Evolutionary conservation across 2,113 vertebrate species (phyloP).

Genomic region (Todiramphus saurophagus): DNA sequence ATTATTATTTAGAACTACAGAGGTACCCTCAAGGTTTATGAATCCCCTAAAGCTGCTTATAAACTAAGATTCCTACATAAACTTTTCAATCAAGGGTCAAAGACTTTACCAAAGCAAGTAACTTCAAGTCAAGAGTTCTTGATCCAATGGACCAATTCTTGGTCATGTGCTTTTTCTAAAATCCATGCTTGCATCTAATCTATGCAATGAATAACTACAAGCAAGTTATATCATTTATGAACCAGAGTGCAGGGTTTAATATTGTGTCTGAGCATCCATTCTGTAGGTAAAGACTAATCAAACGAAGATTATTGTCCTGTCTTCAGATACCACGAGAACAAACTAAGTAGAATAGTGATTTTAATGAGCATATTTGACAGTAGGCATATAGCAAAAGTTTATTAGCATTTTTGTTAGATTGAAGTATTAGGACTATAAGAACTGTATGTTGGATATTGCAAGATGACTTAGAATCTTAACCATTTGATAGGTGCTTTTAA

Average conservation of each 20-base stretch:
- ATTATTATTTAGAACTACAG: neutral
- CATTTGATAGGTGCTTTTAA: neutral
- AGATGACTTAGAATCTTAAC: neutral
- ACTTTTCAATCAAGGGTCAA: neutral
- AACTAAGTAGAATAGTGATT: neutral
- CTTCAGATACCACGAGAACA: neutral
- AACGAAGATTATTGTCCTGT: neutral
- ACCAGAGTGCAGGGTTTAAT: neutral
- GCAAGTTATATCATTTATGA: neutral
- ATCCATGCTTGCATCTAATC: neutral
- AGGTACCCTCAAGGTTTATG: neutral
- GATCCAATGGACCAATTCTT: neutral
- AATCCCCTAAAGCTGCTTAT: neutral
- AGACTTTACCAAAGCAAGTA: neutral
- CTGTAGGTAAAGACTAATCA: neutral
- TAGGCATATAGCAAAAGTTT: neutral
- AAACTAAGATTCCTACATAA: neutral
- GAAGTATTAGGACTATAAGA: neutral
- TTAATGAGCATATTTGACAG: conserved; percentile 9
- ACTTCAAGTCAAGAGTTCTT: neutral
- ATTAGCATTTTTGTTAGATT: neutral
- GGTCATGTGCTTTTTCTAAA: neutral
- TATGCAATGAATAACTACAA: neutral
- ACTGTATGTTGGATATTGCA: neutral
- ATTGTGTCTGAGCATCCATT: neutral